Percentiles rank a stretch among this genome's conserved stretches.
Evolutionary conservation across 2,888 invertebrate species (phyloP).

Genomic region (Halocaridina rubra): DNA sequence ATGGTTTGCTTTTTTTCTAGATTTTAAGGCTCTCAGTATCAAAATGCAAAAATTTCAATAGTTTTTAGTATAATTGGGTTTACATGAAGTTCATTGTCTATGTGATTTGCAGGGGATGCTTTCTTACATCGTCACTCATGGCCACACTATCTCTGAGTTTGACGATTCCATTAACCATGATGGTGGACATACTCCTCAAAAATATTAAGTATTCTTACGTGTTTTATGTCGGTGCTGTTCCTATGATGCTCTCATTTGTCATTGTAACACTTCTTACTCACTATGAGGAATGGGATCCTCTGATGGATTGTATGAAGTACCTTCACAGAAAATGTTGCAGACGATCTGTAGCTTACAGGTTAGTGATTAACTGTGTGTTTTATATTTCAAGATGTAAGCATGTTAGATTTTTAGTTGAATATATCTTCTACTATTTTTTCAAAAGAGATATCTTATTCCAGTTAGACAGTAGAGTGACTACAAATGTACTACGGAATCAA

Average conservation of each 20-base stretch:
- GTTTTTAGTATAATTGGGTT: no score
- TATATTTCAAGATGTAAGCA: no score
- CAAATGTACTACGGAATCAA: no score
- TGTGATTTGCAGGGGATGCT: constrained; percentile 82
- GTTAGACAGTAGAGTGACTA: no score
- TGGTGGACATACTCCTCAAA: constrained; percentile 83
- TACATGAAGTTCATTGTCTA: no score
- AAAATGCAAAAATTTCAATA: no score
- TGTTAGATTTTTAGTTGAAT: no score
- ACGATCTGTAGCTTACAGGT: constrained; percentile 29
- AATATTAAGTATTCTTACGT: constrained; percentile 74
- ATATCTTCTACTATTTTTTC: no score
- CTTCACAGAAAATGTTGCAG: constrained; percentile 36
- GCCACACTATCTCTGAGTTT: constrained; percentile 88
- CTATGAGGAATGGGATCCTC: constrained; percentile 86
- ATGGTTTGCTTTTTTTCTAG: no score
- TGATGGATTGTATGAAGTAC: constrained; percentile 69
- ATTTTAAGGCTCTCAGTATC: no score
- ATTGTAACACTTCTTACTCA: constrained; percentile 78
- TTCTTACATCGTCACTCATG: constrained; percentile 89
- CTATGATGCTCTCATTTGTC: constrained; percentile 81
- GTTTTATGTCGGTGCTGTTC: constrained; percentile 83
- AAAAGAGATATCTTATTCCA: no score
- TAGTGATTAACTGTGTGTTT: no score
- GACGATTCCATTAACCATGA: constrained; percentile 89